Conservation (phyloP, 2,888 invertebrate species). For the Synergus umbraculus region DNA sequence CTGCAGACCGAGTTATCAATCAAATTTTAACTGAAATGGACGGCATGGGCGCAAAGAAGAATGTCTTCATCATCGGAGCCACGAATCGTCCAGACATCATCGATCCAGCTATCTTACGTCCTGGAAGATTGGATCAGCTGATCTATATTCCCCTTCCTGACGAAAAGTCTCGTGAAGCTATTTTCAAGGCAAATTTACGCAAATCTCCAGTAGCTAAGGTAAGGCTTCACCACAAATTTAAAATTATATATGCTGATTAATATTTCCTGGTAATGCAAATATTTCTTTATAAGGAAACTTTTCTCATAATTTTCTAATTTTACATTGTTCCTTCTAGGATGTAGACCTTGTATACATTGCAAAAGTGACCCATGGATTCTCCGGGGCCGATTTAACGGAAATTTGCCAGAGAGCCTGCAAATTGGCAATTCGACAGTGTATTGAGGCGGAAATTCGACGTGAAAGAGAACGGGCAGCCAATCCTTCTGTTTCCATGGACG, state of each 20-base stretch:
- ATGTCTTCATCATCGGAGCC: slow-evolving; percentile 99
- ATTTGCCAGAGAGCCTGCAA: slow-evolving; percentile 99
- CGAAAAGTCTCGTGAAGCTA: slow-evolving; percentile 97
- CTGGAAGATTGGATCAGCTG: slow-evolving; percentile 98
- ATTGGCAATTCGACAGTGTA: slow-evolving; percentile 98
- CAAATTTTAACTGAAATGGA: slow-evolving; percentile 99
- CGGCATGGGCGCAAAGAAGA: slow-evolving; percentile 99
- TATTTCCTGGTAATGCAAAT: background rate
- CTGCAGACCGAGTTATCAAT: slow-evolving; percentile 99
- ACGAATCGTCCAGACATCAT: slow-evolving; percentile 98
- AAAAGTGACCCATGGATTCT: slow-evolving; percentile 96
- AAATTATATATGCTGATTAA: background rate
- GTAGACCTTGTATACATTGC: slow-evolving; percentile 94
- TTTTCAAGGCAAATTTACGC: slow-evolving; percentile 95
- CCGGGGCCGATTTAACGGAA: slow-evolving; percentile 99
- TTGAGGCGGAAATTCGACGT: slow-evolving; percentile 95
- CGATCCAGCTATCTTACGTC: slow-evolving; percentile 98
- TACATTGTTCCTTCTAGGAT: slow-evolving; percentile 79
- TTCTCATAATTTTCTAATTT: background rate
- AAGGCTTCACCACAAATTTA: slow-evolving; percentile 45
- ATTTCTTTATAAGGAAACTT: background rate
- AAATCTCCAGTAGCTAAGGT: slow-evolving; percentile 96
- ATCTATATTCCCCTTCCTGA: slow-evolving; percentile 99
- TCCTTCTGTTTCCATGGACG: slow-evolving; percentile 89
- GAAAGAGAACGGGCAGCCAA: slow-evolving; percentile 92